These are phyloP conservation scores for Alloplasta piceator DNA, from an alignment of 2,888 invertebrate species.

Conservation along the genomic window DNA sequence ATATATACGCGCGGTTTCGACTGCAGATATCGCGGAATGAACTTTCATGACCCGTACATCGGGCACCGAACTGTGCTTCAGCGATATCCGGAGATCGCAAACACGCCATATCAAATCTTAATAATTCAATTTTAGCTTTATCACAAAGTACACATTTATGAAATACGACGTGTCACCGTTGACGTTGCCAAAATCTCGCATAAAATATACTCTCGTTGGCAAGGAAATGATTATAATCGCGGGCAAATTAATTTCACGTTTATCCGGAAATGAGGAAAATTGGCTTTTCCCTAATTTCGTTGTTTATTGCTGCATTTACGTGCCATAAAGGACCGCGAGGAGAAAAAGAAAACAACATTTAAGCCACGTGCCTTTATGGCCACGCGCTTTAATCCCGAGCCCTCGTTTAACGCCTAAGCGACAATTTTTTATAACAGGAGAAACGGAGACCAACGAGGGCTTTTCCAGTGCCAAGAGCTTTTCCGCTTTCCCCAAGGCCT, in stretches of 20 bases:
- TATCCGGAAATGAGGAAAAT: constrained; percentile 60
- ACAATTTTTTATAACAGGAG: constrained; percentile 45
- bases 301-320: constrained; percentile 21
- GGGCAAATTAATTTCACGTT: constrained; percentile 31
- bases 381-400: constrained; percentile 62
- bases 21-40: constrained; percentile 65
- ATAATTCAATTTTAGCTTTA: constrained; percentile 10
- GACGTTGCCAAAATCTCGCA: too few species aligned
- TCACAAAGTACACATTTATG: too few species aligned
- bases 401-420: constrained; percentile 55
- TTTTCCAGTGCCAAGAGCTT: constrained; percentile 20
- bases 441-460: constrained; percentile 7
- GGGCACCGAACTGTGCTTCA: constrained; percentile 9
- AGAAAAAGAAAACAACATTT: constrained; percentile 41
- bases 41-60: constrained; percentile 62
- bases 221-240: constrained; percentile 50
- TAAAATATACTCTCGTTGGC: neutral
- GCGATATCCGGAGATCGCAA: constrained; percentile 50
- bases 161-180: too few species aligned
- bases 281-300: constrained; percentile 66
- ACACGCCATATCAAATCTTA: constrained; percentile 14
- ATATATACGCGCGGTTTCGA: constrained; percentile 56
- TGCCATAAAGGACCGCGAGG: neutral
- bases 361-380: constrained; percentile 67
- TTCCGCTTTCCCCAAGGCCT: constrained; percentile 24